A percentile compares a stretch with the other conserved stretches of the same genome.
Conservation (phyloP, 2,888 invertebrate genomes). For the Megaustenia siamemsis region DNA sequence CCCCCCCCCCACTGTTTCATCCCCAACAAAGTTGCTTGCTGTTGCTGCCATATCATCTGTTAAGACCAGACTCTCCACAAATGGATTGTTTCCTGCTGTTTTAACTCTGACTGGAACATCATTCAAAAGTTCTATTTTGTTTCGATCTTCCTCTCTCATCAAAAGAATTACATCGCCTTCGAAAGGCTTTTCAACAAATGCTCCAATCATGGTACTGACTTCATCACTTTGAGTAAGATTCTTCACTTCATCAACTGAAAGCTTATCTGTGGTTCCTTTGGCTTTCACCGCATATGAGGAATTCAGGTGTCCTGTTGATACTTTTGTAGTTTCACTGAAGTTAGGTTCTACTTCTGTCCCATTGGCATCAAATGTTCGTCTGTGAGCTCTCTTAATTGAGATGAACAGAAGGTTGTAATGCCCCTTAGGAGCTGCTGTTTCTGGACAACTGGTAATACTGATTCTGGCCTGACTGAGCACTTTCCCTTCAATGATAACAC, state of each 20-base stretch:
- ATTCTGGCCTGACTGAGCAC: slow-evolving; percentile 42
- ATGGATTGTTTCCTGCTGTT: slow-evolving; percentile 54
- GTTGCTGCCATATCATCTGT: no score
- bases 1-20: no score
- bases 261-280: slow-evolving; percentile 70
- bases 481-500: slow-evolving; percentile 68
- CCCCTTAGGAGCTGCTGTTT: slow-evolving; percentile 23
- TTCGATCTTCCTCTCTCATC: slow-evolving; percentile 52
- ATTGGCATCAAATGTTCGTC: no score
- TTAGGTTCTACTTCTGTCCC: no score
- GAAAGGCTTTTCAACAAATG: slow-evolving; percentile 27
- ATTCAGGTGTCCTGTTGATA: no score
- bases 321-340: no score
- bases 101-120: slow-evolving; percentile 46
- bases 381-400: no score
- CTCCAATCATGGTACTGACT: slow-evolving; percentile 55
- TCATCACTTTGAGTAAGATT: slow-evolving; percentile 62
- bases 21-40: no score
- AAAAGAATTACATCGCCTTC: slow-evolving; percentile 43
- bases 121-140: slow-evolving; percentile 48
- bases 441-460: slow-evolving; percentile 22
- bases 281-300: slow-evolving; percentile 70
- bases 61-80: no score
- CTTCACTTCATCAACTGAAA: slow-evolving; percentile 63
- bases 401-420: no score